Conservation (phyloP, 2,797 vertebrate genomes). For the Rhynchotus rufescens region DNA sequence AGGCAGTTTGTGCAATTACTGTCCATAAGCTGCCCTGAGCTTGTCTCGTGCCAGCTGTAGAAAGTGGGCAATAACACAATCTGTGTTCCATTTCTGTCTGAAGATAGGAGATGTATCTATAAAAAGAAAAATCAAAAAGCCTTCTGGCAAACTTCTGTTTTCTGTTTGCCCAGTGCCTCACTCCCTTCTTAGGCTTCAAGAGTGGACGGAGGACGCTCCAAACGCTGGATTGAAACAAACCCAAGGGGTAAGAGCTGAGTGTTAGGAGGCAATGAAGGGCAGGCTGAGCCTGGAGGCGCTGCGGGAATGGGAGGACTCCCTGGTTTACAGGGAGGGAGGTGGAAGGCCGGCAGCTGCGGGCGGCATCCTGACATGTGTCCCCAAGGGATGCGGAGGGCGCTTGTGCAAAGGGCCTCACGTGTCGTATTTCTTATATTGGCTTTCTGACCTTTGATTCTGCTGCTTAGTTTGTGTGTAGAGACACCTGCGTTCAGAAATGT, state of each 20-base stretch:
- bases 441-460: background rate
- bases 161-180: background rate
- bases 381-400: background rate
- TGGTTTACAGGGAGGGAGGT: background rate
- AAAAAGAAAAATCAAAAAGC: background rate
- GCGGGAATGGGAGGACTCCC: background rate
- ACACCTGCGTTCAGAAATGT: background rate
- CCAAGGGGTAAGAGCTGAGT: background rate
- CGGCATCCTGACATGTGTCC: background rate
- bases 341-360: background rate
- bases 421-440: background rate
- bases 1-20: background rate
- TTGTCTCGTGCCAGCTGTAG: background rate
- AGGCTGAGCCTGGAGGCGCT: background rate
- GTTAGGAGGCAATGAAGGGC: background rate
- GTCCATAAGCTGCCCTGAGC: fast-evolving
- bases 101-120: background rate
- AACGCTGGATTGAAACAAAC: background rate
- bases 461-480: background rate
- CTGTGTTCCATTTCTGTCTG: background rate
- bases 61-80: background rate
- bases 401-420: background rate
- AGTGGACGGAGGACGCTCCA: background rate
- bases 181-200: background rate
- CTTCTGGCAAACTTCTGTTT: background rate